Percentiles rank a stretch among this genome's conserved stretches.
These are phyloP conservation scores for Eupithecia tripunctaria DNA, from an alignment of 2,888 invertebrate species.

Conservation along the genomic window DNA sequence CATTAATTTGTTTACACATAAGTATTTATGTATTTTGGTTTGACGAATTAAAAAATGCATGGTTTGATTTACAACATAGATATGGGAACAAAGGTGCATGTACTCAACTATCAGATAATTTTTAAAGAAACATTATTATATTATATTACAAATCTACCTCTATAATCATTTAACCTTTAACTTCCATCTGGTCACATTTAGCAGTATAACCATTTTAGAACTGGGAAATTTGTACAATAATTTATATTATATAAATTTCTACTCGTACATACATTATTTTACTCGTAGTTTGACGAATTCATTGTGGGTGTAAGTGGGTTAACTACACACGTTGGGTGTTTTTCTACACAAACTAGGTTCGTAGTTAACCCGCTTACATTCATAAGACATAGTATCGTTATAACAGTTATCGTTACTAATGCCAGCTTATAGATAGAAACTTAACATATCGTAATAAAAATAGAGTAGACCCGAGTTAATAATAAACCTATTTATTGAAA, in stretches of 20 bases:
- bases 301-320: too few species aligned
- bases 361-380: too few species aligned
- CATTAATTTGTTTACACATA: constrained; percentile 13
- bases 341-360: too few species aligned
- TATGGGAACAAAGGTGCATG: not conserved
- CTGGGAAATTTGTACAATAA: not conserved
- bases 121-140: not conserved
- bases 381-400: not conserved
- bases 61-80: not conserved
- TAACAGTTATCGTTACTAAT: not conserved
- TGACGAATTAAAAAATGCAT: not conserved
- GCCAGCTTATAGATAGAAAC: not conserved
- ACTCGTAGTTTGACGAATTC: too few species aligned
- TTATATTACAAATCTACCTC: not conserved
- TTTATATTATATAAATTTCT: too few species aligned
- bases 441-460: not conserved
- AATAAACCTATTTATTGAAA: not conserved
- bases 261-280: too few species aligned
- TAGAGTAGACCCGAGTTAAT: not conserved
- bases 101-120: not conserved
- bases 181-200: not conserved
- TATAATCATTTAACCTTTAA: not conserved
- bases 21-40: not conserved
- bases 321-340: too few species aligned
- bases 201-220: not conserved